Base-by-base conservation (phyloP, 2,113 vertebrate species). In the Hippolais icterina region DNA sequence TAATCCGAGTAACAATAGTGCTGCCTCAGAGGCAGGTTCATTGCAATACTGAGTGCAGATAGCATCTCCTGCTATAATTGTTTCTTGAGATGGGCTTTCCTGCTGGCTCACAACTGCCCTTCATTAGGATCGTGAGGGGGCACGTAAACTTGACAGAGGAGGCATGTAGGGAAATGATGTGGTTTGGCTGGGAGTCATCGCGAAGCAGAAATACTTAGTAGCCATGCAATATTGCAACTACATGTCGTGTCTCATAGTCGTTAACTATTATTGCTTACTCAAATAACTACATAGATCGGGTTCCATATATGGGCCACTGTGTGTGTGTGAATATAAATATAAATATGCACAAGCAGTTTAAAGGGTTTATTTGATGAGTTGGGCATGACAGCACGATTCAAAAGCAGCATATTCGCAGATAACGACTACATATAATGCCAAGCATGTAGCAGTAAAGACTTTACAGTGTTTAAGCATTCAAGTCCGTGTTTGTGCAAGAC, bases 21-120 rank as follows among this genome's bases (percentile, higher is more conserved):
- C 72, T 95, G 94, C 91, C 93, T 95, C 87, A 93, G 54, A 96
- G 95, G 91, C 94, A 96, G 61, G 63, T 79, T 94, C 81, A 57
- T 71, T 87, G 89, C 65, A 74, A 91, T 83, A 79, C 50, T 61
- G 84, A 64, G 18, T 57, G 69, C 69, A 94, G 96, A 96, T 94
- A 94, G 46, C 81, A 94, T 94, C 95, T 95, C n/a, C 53, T 87
- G 72, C 69, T 90, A 72, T 87, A 95, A 96, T 94, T 94, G 89
- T 69, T 94, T 89, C 74, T 83, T 3, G 47, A 92, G 89, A 89
- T 2, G 1, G 10, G 76, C 68, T 92, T 94, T 77, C 56, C 86
- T 91, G 47, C 83, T 41, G 31, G 42, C 50, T 84, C 81, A 23
- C 64, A 63, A 23, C 84, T 49, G 57, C 39, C 0, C 0, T 52